phyloP scores from a whole-genome alignment of 2,888 invertebrate species.

The Listrodromus nycthemerus region DNA sequence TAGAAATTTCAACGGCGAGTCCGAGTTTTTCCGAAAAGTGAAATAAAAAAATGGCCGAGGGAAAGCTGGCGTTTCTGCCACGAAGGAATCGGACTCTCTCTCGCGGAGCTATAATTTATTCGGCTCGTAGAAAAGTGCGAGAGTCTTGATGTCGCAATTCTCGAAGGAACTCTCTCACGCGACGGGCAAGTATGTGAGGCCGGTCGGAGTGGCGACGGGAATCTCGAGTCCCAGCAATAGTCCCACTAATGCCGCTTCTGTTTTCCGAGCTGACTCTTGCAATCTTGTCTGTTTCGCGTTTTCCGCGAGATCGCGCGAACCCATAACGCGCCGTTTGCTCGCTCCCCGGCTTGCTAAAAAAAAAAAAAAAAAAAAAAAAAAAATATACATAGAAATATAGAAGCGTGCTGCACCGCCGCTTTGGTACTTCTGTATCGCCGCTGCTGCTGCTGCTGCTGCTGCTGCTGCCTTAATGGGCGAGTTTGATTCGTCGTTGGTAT shows the following conservation, averaged over 20 bases:
- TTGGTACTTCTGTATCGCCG: background rate
- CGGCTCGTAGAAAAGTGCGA: slow-evolving; percentile 59
- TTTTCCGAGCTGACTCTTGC: slow-evolving; percentile 34
- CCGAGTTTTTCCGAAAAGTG: background rate
- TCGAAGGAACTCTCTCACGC: slow-evolving; percentile 52
- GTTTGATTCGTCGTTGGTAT: slow-evolving; percentile 62
- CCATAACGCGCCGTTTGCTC: slow-evolving; percentile 49
- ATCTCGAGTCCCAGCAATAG: slow-evolving; percentile 15
- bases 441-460: slow-evolving; percentile 20
- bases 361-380: background rate
- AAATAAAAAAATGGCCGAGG: slow-evolving; percentile 17
- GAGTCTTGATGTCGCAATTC: slow-evolving; percentile 65
- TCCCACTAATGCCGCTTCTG: slow-evolving; percentile 12
- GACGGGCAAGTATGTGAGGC: background rate
- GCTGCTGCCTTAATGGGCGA: slow-evolving; percentile 52
- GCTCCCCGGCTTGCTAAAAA: slow-evolving; percentile 8
- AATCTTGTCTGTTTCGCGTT: slow-evolving; percentile 60
- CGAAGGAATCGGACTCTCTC: slow-evolving; percentile 64
- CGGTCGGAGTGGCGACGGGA: slow-evolving; percentile 3
- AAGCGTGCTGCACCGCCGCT: background rate
- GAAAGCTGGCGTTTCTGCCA: background rate
- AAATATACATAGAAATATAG: slow-evolving; percentile 16
- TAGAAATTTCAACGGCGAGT: background rate
- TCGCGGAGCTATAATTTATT: slow-evolving; percentile 66
- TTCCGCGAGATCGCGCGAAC: slow-evolving; percentile 56